A percentile compares a stretch with the other conserved stretches of the same genome.
Conservation (phyloP, 2,888 invertebrate species). For the Pyrrhosoma nymphula region DNA sequence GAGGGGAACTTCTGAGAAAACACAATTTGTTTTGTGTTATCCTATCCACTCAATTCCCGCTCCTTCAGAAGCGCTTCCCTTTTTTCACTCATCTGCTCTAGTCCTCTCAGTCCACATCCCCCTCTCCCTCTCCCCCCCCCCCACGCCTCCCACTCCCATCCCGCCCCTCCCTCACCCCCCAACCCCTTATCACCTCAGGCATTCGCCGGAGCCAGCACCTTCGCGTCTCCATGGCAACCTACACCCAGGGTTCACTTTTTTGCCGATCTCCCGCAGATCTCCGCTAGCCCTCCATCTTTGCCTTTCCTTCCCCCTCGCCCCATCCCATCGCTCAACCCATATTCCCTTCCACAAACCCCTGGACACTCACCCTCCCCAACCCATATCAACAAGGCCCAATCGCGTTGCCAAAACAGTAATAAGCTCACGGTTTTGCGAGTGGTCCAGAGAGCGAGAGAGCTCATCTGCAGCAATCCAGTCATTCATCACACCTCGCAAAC, state of each 20-base stretch:
- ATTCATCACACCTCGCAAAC: slow-evolving; percentile 31
- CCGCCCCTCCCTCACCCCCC: too few relatives aligned
- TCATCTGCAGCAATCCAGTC: slow-evolving; percentile 12
- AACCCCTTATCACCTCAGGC: background rate
- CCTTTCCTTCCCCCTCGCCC: background rate
- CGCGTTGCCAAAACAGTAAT: background rate
- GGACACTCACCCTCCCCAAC: background rate
- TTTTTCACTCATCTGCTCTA: too few relatives aligned
- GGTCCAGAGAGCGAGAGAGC: background rate
- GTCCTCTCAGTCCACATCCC: background rate
- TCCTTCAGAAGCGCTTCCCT: background rate
- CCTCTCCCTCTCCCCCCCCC: background rate
- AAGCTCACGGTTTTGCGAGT: slow-evolving; percentile 3
- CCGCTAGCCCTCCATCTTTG: background rate
- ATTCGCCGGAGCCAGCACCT: background rate
- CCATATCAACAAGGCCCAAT: background rate
- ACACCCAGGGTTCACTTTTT: background rate
- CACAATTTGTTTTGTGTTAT: background rate
- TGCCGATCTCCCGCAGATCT: background rate
- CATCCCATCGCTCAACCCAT: background rate
- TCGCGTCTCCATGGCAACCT: slow-evolving; percentile 6
- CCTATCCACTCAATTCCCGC: background rate
- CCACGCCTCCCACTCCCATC: background rate
- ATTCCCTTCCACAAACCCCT: background rate
- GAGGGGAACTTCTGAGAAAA: background rate